Base-by-base conservation (phyloP, 2,888 invertebrate genomes). In the Stenodera caucasica region DNA sequence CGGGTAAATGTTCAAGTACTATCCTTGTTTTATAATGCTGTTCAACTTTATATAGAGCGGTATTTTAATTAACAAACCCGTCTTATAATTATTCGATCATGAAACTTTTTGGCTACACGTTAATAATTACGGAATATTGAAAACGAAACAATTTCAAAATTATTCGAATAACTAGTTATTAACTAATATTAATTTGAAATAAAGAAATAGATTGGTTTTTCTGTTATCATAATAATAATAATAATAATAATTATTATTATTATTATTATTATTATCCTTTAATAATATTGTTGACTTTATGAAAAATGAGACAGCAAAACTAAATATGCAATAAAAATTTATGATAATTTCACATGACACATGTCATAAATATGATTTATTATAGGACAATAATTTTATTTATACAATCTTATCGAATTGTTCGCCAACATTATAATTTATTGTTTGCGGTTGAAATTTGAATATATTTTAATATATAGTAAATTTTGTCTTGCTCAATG, bases 51-150 rank as follows among this genome's bases (percentile, higher is more conserved):
- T 63, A 63, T 54, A 23, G 37, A 63, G 59, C 58, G 57, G 57
- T 55, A 63, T 59, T 59, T 63, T 63, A 63, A 63, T 63, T 63
- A 63, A 63, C 63, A 58, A 63, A 59, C 45, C 49, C 59, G 53
- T 55, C 56, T 58, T 63, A 9, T 45, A 60, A 63, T 63, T 59
- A 59, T 60, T 56, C 49, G 51, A 57, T 59, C 56, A 62, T 49
- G 37, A 35, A 63, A 63, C 55, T 62, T 62, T 62, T 59, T 50
- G 55, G 55, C 29, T 58, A 55, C 49, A 56, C 53, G 52, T 53
- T 62, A 49, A 56, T 59, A 59, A 58, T 55, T 53, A 40, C 18
- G n/a, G 52, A 58, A 62, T 53, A 53, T 14, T 45, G 53, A 56
- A 54, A 30, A 21, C 12, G 3, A 18, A 45, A 21, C 7, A 45